Conservation (phyloP, 2,113 vertebrate species). For the Phrynosoma blainvillii region DNA sequence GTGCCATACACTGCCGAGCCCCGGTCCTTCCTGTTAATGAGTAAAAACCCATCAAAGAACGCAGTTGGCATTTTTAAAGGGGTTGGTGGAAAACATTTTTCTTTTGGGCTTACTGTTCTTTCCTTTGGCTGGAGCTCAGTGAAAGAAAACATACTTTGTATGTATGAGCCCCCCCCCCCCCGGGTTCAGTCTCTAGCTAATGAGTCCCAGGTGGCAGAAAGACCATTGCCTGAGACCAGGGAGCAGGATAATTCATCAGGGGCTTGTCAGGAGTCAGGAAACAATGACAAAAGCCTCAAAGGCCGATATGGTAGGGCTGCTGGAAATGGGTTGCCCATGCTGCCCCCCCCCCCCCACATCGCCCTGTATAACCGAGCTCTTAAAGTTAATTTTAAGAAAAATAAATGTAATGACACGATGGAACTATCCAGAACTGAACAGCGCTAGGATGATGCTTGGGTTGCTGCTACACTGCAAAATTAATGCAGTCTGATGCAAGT, state of each 20-base stretch:
- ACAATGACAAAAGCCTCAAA: background rate
- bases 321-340: background rate
- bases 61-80: background rate
- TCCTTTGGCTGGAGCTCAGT: background rate
- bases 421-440: background rate
- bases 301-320: background rate
- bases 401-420: background rate
- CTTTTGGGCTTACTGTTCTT: background rate
- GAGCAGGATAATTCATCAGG: background rate
- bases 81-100: background rate
- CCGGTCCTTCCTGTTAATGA: background rate
- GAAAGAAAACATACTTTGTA: background rate
- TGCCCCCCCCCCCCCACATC: background rate
- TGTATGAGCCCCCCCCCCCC: background rate
- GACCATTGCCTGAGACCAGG: background rate
- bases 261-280: background rate
- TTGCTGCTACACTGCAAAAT: too few relatives aligned
- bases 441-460: too few relatives aligned
- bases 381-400: background rate
- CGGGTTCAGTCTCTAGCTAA: background rate
- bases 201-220: conserved; percentile 15
- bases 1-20: background rate
- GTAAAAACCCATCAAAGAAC: background rate
- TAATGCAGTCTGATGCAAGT: too few relatives aligned
- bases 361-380: background rate